A percentile compares a stretch with the other conserved stretches of the same genome.
These are phyloP conservation scores for Melikaiella ostensackeni DNA, from an alignment of 2,888 invertebrate species.

Conservation along the genomic window DNA sequence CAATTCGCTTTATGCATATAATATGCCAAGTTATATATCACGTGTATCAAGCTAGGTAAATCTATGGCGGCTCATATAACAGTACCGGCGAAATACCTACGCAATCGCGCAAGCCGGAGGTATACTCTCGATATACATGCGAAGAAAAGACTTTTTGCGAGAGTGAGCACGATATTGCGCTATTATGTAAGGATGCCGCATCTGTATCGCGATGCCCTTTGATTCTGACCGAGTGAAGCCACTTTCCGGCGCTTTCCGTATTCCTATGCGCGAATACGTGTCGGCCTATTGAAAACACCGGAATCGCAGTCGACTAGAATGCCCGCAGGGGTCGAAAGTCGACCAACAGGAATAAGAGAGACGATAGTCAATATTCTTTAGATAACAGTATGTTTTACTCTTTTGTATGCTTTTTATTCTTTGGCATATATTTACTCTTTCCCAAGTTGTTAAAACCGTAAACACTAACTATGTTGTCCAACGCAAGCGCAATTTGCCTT, in stretches of 20 bases:
- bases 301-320: slow-evolving; percentile 10
- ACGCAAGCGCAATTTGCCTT: no score
- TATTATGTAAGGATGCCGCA: slow-evolving; percentile 30
- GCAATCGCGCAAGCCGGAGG: slow-evolving; percentile 26
- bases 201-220: slow-evolving; percentile 40
- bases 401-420: neutral
- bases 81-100: slow-evolving; percentile 20
- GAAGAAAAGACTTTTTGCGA: slow-evolving; percentile 13
- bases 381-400: slow-evolving; percentile 2
- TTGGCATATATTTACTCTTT: slow-evolving; percentile 7
- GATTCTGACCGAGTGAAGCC: slow-evolving; percentile 33
- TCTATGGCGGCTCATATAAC: slow-evolving; percentile 30
- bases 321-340: slow-evolving; percentile 25
- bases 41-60: slow-evolving; percentile 33
- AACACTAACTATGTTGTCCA: no score
- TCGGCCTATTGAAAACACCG: slow-evolving; percentile 19
- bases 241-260: slow-evolving; percentile 34
- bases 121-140: slow-evolving; percentile 13
- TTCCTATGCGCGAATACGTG: neutral
- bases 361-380: slow-evolving; percentile 11
- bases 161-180: slow-evolving; percentile 28
- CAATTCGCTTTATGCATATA: slow-evolving; percentile 36
- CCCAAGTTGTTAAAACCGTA: no score
- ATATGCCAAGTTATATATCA: slow-evolving; percentile 38
- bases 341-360: neutral